phyloP scores from a whole-genome alignment of 2,797 vertebrate species.

The Phrynocephalus forsythii region DNA sequence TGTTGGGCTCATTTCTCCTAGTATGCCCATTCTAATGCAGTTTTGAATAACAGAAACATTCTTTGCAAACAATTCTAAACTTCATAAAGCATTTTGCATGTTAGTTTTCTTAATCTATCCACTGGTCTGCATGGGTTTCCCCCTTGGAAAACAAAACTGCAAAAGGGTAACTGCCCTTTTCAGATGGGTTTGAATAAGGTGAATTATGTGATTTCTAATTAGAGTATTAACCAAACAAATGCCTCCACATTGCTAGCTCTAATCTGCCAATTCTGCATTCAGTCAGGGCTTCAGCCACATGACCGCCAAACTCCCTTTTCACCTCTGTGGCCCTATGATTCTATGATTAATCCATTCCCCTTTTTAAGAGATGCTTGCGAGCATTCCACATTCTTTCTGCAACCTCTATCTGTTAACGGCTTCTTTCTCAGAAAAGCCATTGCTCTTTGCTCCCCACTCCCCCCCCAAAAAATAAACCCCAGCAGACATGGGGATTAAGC shows the following conservation, averaged over 20 bases:
- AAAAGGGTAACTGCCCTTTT: no score
- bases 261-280: neutral
- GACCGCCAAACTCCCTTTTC: neutral
- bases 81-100: no score
- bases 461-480: conserved; percentile 11
- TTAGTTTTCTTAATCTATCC: no score
- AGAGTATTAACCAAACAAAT: no score
- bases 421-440: conserved; percentile 24
- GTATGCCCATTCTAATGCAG: neutral
- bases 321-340: neutral
- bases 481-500: conserved; percentile 37
- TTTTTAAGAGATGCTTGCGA: neutral
- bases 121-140: no score
- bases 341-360: conserved; percentile 22
- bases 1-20: neutral
- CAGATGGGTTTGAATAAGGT: no score
- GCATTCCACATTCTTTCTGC: conserved; percentile 21
- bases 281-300: neutral
- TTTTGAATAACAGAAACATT: neutral
- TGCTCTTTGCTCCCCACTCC: neutral
- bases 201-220: no score
- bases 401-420: conserved; percentile 1
- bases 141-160: no score
- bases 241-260: no score
- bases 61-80: neutral